Evolutionary conservation across 2,113 vertebrate genomes (phyloP), one percentile per base, ranked within the genome.

Genomic region (Cyphomyrus plagiostoma): DNA sequence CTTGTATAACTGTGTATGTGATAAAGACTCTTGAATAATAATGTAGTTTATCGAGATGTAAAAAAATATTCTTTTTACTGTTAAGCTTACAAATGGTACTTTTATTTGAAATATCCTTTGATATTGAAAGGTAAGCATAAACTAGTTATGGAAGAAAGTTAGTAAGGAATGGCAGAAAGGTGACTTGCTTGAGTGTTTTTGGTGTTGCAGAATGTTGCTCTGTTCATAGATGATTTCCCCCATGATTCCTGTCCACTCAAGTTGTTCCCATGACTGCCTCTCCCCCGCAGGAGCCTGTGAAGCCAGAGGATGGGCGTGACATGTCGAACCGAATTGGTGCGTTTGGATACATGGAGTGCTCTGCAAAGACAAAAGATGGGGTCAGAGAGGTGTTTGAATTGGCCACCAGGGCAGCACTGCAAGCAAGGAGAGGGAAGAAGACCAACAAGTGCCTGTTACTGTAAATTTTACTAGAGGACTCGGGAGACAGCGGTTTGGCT

Each of bases 321-420:
- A 97, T 97, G 97, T 96, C 96, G 4, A 97, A 96, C 93, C 94
- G 95, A 93, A 97, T 97, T 90, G 87, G 95, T 90, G 97, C 97
- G 89, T 97, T 97, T 45, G 97, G 97, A 91, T 97, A 97, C 94
- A 96, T 97, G 95, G 97, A 97, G 92, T 97, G 97, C 93, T 97
- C 97, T 52, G 97, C 97, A 86, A 97, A 97, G 94, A 96, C 95
- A 70, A 97, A 97, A 92, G 96, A 97, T 88, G 97, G 97, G 0
- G 97, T 97, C 92, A 95, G 97, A 91, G 97, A 97, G 95, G 97
- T 97, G 84, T 97, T 97, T 30, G 97, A 97, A 92, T 96, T 97
- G 97, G 97, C 97, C 89, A 97, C 97, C 89, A 96, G 96, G 94
- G 97, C 97, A 49, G 97, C 97, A 74, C 93, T 97, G 94, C 97